A percentile compares a stretch with the other conserved stretches of the same genome.
Conservation (phyloP, 2,113 vertebrate species). For the Macroglossus sobrinus region DNA sequence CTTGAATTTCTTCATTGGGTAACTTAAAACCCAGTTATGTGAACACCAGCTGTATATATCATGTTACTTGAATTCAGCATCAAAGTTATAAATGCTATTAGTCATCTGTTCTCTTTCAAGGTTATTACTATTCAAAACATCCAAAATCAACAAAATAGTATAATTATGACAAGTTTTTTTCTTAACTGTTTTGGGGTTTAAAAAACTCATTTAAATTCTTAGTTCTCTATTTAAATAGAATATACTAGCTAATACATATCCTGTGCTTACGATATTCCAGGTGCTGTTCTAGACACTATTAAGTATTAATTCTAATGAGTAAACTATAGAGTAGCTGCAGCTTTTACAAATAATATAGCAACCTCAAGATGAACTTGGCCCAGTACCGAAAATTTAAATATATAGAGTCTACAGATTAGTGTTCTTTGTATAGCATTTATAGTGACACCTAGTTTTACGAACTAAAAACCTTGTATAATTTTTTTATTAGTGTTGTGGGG, state of each 20-base stretch:
- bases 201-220: background rate
- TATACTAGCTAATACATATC: background rate
- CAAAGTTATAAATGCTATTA: constrained; percentile 17
- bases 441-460: background rate
- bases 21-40: constrained; percentile 35
- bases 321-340: background rate
- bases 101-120: constrained; percentile 31
- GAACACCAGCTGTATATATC: background rate
- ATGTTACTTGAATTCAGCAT: constrained; percentile 46
- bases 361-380: background rate
- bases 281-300: background rate
- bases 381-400: background rate
- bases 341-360: background rate
- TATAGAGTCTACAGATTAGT: background rate
- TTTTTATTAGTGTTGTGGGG: background rate
- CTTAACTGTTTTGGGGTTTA: background rate
- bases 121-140: background rate
- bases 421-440: background rate
- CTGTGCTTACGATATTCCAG: background rate
- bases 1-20: constrained; percentile 17
- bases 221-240: background rate
- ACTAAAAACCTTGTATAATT: background rate
- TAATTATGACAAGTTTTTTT: constrained; percentile 14
- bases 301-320: background rate
- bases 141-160: constrained; percentile 5